phyloP scores from a whole-genome alignment of 2,888 invertebrate species.

The Bombylius discolor region DNA sequence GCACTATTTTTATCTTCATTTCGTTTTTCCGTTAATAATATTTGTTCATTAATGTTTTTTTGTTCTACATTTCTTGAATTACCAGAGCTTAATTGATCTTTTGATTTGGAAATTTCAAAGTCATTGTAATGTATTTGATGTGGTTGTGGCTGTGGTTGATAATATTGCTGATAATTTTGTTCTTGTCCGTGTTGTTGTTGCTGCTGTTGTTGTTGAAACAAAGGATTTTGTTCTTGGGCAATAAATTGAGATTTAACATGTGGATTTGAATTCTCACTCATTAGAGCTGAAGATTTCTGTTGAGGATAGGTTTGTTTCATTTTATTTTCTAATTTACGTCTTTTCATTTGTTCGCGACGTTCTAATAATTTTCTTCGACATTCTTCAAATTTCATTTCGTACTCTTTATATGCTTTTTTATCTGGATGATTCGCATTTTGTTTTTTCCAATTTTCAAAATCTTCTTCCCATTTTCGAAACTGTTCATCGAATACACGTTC shows the following conservation, averaged over 20 bases:
- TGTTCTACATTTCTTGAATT: conserved; percentile 1
- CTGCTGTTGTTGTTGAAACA: not conserved
- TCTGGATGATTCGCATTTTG: conserved; percentile 88
- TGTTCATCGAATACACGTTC: conserved; percentile 79
- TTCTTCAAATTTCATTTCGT: conserved; percentile 78
- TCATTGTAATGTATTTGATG: no score
- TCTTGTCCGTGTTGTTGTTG: not conserved
- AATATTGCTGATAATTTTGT: no score
- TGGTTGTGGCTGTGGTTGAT: no score
- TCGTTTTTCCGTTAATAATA: no score
- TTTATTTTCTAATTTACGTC: conserved; percentile 32
- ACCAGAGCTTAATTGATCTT: not conserved
- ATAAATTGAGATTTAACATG: not conserved
- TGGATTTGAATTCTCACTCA: no score
- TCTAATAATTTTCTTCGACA: conserved; percentile 68
- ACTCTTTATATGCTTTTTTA: conserved; percentile 69
- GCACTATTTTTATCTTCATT: no score
- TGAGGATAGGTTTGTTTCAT: not conserved
- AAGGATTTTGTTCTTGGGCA: not conserved
- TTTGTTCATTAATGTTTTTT: no score
- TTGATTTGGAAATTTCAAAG: no score
- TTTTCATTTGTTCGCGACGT: conserved; percentile 68
- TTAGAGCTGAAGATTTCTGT: no score
- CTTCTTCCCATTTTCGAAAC: conserved; percentile 82
- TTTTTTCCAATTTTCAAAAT: conserved; percentile 82